Evolutionary conservation across 2,113 vertebrate genomes (phyloP), one percentile per base, ranked within the genome.

Genomic region (Eira barbara): DNA sequence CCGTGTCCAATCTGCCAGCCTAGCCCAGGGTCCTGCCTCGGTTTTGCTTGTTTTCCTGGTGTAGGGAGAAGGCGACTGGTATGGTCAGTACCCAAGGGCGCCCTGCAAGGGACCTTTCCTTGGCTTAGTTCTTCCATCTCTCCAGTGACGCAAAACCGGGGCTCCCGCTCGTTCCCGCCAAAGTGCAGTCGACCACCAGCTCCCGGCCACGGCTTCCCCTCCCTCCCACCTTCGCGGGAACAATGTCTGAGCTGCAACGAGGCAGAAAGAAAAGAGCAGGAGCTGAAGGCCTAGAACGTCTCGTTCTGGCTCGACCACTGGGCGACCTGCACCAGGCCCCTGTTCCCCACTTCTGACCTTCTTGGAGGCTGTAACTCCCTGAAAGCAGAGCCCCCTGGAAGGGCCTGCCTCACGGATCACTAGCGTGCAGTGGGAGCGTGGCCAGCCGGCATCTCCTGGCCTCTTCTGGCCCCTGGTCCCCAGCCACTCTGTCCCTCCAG

Each of bases 371-470:
- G 3, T 10, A 39, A 65, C 76, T 52, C 29, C 89, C 27, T 31
- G 42, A 67, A 89, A 89, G 65, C 42, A 5, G n/a, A 78, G n/a
- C 15, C 82, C 45, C 88, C 11, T 3, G 17, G 2, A 23, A 93
- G 6, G 92, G 47, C 55, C 76, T 63, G 27, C n/a, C 18, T 36
- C 73, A 21, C 0, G 0, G 80, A 25, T 88, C 80, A 88, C 80
- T 0, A 0, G 36, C 57, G 29, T 2, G 12, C 23, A 3, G 1
- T 8, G 36, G 17, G 15, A 15, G 34, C 23, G 1, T 0, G 0
- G 78, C 89, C 0, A 91, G 52, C 55, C 15, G 7, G 29, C 31
- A 65, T 25, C 36, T 71, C 52, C 73, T 79, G 73, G 80, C 39
- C 76, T 86, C 25, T 85, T 65, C 76, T 18, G 29, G 85, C 67